phyloP scores from a whole-genome alignment of 2,113 vertebrate genomes.

The Scytalopus superciliaris region DNA sequence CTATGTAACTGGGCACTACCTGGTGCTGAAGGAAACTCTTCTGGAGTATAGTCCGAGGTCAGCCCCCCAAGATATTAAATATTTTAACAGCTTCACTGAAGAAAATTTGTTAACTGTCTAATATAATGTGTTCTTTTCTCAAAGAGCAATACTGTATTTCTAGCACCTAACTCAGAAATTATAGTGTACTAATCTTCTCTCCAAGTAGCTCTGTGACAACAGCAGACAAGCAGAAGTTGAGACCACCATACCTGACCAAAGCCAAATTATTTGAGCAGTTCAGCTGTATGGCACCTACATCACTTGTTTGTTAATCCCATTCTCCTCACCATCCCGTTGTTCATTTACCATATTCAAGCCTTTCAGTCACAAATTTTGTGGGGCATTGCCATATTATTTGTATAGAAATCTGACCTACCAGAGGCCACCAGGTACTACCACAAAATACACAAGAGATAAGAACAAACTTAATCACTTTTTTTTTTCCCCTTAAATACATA shows the following conservation, averaged over 20 bases:
- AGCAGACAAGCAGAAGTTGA: not conserved
- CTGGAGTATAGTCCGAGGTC: not conserved
- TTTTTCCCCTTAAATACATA: not conserved
- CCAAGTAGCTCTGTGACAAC: not conserved
- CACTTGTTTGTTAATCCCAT: not conserved
- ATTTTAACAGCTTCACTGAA: slow-evolving; percentile 17
- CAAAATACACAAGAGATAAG: not conserved
- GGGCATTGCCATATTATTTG: not conserved
- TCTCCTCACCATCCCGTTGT: not conserved
- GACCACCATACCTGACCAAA: not conserved
- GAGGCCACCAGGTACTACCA: not conserved
- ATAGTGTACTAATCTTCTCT: not conserved
- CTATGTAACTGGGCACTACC: slow-evolving; percentile 22
- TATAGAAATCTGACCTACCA: not conserved
- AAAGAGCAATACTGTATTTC: not conserved
- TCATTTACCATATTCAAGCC: not conserved
- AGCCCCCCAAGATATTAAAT: not conserved
- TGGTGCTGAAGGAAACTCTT: slow-evolving; percentile 2
- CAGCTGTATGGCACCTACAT: not conserved
- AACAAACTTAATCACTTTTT: not conserved
- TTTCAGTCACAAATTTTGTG: not conserved
- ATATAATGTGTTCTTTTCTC: not conserved
- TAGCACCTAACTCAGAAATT: not conserved
- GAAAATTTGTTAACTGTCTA: not conserved
- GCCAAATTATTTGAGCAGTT: not conserved